Evolutionary conservation across 1,140 invertebrate genomes (phyloP).

Genomic region (Atta colombica): DNA sequence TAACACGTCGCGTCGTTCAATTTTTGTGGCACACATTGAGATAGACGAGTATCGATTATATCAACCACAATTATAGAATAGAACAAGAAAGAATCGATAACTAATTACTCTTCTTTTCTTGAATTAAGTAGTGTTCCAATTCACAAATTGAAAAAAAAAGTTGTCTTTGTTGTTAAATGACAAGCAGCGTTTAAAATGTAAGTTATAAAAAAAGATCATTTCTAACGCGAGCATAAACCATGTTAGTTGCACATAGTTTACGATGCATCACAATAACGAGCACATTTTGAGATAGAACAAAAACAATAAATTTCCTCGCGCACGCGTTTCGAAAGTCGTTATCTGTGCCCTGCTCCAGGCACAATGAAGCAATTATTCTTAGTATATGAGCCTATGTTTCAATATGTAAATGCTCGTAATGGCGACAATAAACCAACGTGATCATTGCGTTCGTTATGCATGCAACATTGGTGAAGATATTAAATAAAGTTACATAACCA

Average conservation of each 20-base stretch:
- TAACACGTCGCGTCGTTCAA: not conserved
- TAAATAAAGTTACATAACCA: not conserved
- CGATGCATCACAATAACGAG: slow-evolving; percentile 62
- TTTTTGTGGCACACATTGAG: not conserved
- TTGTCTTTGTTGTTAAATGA: not conserved
- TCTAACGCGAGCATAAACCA: slow-evolving; percentile 7
- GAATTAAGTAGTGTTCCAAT: not conserved
- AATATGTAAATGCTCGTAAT: slow-evolving; percentile 41
- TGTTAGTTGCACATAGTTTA: slow-evolving; percentile 53
- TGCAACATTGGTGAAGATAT: not conserved
- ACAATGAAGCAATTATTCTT: slow-evolving; percentile 46
- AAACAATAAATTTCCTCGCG: slow-evolving; percentile 66
- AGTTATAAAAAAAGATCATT: not conserved
- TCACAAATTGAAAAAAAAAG: not conserved
- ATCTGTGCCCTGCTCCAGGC: not conserved
- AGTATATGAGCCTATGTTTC: slow-evolving; percentile 27
- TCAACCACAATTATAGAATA: not conserved
- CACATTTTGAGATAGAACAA: slow-evolving; percentile 43
- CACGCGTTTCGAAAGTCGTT: slow-evolving; percentile 21
- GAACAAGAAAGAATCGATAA: not conserved
- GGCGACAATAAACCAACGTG: slow-evolving; percentile 27
- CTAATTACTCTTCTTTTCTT: not conserved
- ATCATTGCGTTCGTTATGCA: not conserved
- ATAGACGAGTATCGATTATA: not conserved
- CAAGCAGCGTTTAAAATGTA: not conserved